Conservation (phyloP, 2,888 invertebrate genomes). For the Helleia helle region DNA sequence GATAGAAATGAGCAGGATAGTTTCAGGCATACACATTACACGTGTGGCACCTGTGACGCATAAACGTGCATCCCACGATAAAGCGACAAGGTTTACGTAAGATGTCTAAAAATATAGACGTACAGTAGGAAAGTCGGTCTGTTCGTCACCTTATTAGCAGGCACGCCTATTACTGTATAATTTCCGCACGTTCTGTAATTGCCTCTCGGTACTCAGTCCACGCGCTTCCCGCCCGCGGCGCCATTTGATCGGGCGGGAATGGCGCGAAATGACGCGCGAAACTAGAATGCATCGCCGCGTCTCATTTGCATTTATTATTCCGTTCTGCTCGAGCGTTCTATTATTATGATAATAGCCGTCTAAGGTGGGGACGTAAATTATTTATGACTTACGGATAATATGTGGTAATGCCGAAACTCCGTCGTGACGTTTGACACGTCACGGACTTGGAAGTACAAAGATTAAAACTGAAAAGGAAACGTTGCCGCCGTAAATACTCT, state of each 20-base stretch:
- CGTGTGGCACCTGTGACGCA: no score
- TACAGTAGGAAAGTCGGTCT: neutral
- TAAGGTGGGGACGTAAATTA: slow-evolving; percentile 21
- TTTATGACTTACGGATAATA: slow-evolving; percentile 9
- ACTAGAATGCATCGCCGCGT: slow-evolving; percentile 25
- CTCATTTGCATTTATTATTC: slow-evolving; percentile 37
- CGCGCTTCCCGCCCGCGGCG: slow-evolving; percentile 18
- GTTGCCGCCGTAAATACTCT: no score
- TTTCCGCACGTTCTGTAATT: slow-evolving; percentile 11
- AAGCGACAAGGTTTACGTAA: no score
- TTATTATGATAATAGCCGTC: slow-evolving; percentile 32
- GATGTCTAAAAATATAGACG: no score
- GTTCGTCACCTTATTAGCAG: slow-evolving; percentile 8
- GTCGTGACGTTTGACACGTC: neutral
- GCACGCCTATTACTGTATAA: slow-evolving; percentile 10
- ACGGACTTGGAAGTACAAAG: neutral
- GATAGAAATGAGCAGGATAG: no score
- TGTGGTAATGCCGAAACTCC: neutral
- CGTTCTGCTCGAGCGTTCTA: slow-evolving; percentile 21
- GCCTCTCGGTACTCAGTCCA: slow-evolving; percentile 15
- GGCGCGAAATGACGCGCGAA: slow-evolving; percentile 26
- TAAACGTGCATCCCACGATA: no score
- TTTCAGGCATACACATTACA: no score
- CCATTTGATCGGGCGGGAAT: slow-evolving; percentile 22
- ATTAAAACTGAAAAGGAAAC: no score